Conservation (phyloP, 2,888 invertebrate species). For the Catocala nupta region DNA sequence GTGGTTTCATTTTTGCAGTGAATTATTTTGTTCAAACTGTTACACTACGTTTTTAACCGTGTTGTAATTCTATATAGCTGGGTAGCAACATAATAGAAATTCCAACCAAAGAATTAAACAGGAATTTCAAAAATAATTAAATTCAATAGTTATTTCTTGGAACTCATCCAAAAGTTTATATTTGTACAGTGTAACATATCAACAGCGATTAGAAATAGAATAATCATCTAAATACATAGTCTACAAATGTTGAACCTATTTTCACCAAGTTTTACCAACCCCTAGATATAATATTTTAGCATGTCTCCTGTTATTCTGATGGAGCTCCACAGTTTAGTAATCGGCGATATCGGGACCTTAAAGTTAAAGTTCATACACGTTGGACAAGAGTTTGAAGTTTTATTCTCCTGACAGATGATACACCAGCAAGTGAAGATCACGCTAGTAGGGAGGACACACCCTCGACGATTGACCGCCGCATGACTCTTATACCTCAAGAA, state of each 20-base stretch:
- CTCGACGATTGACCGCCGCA: conserved; percentile 70
- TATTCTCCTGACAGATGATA: conserved; percentile 72
- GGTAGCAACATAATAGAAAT: conserved; percentile 18
- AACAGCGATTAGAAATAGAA: conserved; percentile 19
- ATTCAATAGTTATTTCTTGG: conserved; percentile 35
- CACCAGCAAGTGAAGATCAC: conserved; percentile 64
- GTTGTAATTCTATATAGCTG: background rate
- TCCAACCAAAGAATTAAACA: background rate
- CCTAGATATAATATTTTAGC: conserved; percentile 12
- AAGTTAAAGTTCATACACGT: conserved; percentile 3
- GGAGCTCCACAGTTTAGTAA: conserved; percentile 12
- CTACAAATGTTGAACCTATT: conserved; percentile 1
- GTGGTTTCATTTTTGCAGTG: background rate
- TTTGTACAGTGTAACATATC: conserved; percentile 26
- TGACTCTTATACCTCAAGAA: conserved; percentile 78
- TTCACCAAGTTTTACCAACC: conserved; percentile 1
- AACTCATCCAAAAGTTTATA: conserved; percentile 38
- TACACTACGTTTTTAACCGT: background rate
- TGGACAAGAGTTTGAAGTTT: conserved; percentile 30
- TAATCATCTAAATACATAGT: background rate
- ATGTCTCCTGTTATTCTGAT: conserved; percentile 13
- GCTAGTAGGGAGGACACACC: conserved; percentile 71
- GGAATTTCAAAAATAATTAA: conserved; percentile 22
- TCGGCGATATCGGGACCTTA: conserved; percentile 1
- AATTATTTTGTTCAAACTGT: background rate